Evolutionary conservation across 1,140 invertebrate genomes (phyloP), one percentile per base, ranked within the genome.

Genomic region (Drosophila kikkawai): DNA sequence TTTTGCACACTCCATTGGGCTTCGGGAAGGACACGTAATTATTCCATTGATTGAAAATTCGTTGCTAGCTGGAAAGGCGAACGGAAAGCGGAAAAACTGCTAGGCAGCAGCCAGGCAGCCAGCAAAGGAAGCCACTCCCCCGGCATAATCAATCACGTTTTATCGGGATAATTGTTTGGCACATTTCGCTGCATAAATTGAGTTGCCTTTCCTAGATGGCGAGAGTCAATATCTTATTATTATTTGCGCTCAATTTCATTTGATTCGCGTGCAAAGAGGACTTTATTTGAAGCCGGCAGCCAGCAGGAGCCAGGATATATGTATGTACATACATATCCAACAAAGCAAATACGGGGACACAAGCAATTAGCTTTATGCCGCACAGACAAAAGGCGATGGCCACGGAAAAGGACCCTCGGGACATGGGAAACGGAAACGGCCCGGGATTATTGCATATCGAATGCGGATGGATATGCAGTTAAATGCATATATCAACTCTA

Each of bases 81-180:
- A 55, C 39, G 66, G 13, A 42, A 77, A 29, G 11, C 42, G 42
- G 63, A 71, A 63, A 77, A 55, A 50, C 55, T 76, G 32, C 42
- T 32, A 55, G 53, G 53, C 53, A 55, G 12, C 22, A 48, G 0
- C 22, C 7, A 29, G 12, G 13, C 9, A 44, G 9, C 17, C 17
- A 51, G 12, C 34, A 13, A 13, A 37, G 53, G 34, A 37, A 55
- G 41, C 48, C 41, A 26, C 47, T 44, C 45, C 17, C 32, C 58
- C 39, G 56, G 64, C 74, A 82, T 82, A 82, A 82, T 82, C 80
- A 82, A 82, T 82, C 80, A 82, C 74, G 75, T 82, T 82, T 82
- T 82, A 82, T 82, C 80, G 58, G 75, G 75, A 82, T 82, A 82
- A 82, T 82, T 82, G 80, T 74, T 82, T 82, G 71, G 68, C 79